phyloP scores from a whole-genome alignment of 2,888 invertebrate genomes.

The Drosophila niveifrons region DNA sequence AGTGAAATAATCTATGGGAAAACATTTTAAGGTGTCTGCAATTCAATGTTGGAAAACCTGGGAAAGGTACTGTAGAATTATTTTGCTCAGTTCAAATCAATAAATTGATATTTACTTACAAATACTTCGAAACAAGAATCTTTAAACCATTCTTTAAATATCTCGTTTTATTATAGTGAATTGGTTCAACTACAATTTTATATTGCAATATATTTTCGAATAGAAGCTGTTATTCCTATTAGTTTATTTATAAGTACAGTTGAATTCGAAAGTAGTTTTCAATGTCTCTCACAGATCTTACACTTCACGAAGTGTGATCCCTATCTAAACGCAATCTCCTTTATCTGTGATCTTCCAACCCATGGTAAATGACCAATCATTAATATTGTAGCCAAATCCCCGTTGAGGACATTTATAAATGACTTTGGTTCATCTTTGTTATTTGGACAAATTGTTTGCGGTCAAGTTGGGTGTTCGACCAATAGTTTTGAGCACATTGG shows the following conservation, averaged over 20 bases:
- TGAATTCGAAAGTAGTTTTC: constrained; percentile 9
- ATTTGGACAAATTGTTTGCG: constrained; percentile 70
- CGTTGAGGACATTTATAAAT: constrained; percentile 70
- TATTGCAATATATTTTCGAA: too few relatives aligned
- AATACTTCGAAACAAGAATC: too few relatives aligned
- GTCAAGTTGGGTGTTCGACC: constrained; percentile 54
- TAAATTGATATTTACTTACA: too few relatives aligned
- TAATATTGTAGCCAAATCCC: constrained; percentile 59
- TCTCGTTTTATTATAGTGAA: too few relatives aligned
- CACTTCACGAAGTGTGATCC: constrained; percentile 32
- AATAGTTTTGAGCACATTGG: constrained; percentile 27
- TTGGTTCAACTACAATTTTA: too few relatives aligned
- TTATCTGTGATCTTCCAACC: constrained; percentile 26
- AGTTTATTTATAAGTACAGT: constrained; percentile 12
- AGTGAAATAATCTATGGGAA: constrained; percentile 45
- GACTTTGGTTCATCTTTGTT: constrained; percentile 50
- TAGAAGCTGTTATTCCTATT: neutral
- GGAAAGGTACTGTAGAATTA: too few relatives aligned
- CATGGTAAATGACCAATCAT: constrained; percentile 72
- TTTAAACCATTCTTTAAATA: neutral
- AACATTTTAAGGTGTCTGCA: constrained; percentile 8
- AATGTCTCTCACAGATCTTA: neutral
- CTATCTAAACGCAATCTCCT: constrained; percentile 38
- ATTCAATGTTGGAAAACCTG: neutral
- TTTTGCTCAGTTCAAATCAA: too few relatives aligned